phyloP scores from a whole-genome alignment of 2,888 invertebrate species.

The Odontocolon sp. region DNA sequence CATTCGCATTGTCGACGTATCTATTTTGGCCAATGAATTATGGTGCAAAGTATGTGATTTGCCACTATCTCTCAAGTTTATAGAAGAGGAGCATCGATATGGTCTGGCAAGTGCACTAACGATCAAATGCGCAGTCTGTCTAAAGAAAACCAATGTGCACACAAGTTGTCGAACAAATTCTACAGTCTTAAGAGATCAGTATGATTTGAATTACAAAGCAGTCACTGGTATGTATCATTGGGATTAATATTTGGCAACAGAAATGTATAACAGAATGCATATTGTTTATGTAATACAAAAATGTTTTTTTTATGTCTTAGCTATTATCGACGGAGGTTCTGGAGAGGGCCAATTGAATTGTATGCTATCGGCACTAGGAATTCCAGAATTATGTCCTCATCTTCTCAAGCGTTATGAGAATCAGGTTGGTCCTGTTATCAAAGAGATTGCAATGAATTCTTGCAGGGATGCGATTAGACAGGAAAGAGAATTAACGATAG shows the following conservation, averaged over 20 bases:
- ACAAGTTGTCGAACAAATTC: not conserved
- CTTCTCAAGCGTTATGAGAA: slow-evolving; percentile 1
- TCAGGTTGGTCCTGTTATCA: not conserved
- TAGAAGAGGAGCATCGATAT: not conserved
- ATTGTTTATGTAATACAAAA: not conserved
- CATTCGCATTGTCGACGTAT: slow-evolving; percentile 17
- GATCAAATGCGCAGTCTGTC: not conserved
- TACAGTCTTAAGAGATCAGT: not conserved
- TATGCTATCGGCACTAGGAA: slow-evolving; percentile 1
- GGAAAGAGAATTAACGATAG: slow-evolving; percentile 7
- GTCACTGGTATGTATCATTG: not conserved
- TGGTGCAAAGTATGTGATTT: slow-evolving; percentile 9
- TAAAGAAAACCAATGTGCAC: not conserved
- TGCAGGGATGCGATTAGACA: slow-evolving; percentile 1
- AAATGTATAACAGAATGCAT: not conserved
- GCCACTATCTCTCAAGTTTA: slow-evolving; percentile 4
- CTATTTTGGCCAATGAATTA: not conserved
- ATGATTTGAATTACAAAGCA: slow-evolving; percentile 7
- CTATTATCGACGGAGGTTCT: slow-evolving; percentile 18
- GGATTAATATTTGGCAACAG: not conserved
- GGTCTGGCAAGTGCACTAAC: slow-evolving; percentile 9
- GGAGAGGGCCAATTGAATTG: not conserved
- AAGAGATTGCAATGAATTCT: slow-evolving; percentile 14
- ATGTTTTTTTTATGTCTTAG: not conserved
- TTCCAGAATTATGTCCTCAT: not conserved